Evolutionary conservation across 2,113 vertebrate genomes (phyloP).

Genomic region (Melanostigma gelatinosum): DNA sequence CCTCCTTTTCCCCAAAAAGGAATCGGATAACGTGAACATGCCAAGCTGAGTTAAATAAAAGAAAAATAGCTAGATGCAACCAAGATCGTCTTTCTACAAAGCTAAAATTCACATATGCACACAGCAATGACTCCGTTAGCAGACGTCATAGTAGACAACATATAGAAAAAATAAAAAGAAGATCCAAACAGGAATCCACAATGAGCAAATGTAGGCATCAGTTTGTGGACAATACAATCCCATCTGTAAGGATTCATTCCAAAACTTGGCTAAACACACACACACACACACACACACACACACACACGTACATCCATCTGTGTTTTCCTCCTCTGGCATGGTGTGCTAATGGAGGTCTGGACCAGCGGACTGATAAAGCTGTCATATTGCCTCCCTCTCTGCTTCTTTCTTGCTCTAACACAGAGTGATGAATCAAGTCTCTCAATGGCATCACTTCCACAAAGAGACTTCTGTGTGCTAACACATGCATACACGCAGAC

Average conservation of each 20-base stretch:
- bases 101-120: background rate
- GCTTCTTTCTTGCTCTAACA: conserved; percentile 38
- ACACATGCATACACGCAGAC: conserved; percentile 6
- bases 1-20: background rate
- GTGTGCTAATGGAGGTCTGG: conserved; percentile 57
- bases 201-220: conserved; percentile 3
- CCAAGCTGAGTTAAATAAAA: background rate
- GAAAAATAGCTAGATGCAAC: background rate
- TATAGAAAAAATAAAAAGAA: background rate
- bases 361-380: conserved; percentile 60
- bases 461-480: conserved; percentile 45
- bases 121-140: background rate
- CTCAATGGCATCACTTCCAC: conserved; percentile 48
- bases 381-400: conserved; percentile 37
- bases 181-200: background rate
- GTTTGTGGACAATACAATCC: conserved; percentile 7
- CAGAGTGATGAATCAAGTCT: conserved; percentile 59
- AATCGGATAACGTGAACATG: background rate
- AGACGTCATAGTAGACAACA: background rate
- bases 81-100: background rate
- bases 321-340: conserved; percentile 40
- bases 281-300: conserved; percentile 12
- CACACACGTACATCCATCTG: conserved; percentile 14
- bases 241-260: conserved; percentile 2
- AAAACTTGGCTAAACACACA: conserved; percentile 20